Percentiles rank a stretch among this genome's conserved stretches.
These are phyloP conservation scores for Ceuthmochares aereus DNA, from an alignment of 2,113 vertebrate genomes.

Conservation along the genomic window DNA sequence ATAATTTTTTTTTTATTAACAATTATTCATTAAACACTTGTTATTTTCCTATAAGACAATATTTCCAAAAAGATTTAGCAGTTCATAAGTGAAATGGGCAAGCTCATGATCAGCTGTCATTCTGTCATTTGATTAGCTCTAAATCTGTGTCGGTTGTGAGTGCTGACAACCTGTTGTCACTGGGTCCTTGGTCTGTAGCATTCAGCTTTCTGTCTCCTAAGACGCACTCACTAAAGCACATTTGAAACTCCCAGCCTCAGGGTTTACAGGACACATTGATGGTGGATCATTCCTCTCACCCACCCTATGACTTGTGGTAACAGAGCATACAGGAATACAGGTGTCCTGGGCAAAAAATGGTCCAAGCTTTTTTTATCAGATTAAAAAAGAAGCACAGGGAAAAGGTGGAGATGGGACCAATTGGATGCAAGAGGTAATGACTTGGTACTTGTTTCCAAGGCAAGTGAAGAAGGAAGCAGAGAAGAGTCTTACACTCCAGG, in stretches of 20 bases:
- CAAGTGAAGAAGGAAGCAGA: neutral
- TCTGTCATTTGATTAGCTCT: neutral
- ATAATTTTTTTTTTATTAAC: neutral
- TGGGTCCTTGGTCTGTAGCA: neutral
- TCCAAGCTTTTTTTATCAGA: fast-evolving
- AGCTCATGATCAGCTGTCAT: neutral
- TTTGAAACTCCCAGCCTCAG: fast-evolving
- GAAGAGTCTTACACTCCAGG: neutral
- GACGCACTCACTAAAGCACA: neutral
- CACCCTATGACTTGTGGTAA: fast-evolving
- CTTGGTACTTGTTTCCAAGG: neutral
- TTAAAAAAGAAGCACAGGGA: neutral
- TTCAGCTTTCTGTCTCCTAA: neutral
- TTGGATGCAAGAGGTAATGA: neutral
- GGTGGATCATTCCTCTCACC: fast-evolving
- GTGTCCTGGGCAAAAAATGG: neutral
- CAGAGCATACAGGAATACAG: neutral
- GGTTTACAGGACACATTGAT: fast-evolving
- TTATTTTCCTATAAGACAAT: neutral
- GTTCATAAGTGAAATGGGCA: neutral
- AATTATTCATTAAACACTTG: neutral
- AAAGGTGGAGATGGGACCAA: neutral
- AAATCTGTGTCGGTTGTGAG: neutral
- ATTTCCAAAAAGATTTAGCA: neutral
- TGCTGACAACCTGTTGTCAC: neutral